Evolutionary conservation across 2,113 vertebrate genomes (phyloP).

Genomic region (Illadopsis cleaveri): DNA sequence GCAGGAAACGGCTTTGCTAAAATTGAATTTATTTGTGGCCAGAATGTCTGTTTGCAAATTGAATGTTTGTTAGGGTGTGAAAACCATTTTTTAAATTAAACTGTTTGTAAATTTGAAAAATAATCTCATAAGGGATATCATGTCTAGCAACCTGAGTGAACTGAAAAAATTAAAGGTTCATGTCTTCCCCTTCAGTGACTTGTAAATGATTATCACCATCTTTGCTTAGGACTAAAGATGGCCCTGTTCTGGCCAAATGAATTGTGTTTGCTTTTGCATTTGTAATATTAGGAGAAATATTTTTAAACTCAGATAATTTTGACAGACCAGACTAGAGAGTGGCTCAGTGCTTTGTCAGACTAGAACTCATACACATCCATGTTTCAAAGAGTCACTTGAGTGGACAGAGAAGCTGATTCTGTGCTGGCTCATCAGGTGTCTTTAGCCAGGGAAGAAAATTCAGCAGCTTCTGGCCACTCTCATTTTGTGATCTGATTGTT

Average conservation of each 20-base stretch:
- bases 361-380: rapidly evolving
- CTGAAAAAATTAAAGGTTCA: not conserved
- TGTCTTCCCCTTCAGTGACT: not conserved
- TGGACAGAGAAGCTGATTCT: not conserved
- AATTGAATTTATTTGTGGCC: not conserved
- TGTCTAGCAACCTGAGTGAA: not conserved
- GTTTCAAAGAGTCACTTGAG: not conserved
- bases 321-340: not conserved
- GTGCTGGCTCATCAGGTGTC: not conserved
- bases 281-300: not conserved
- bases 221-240: not conserved
- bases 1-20: not conserved
- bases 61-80: not conserved
- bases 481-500: not conserved
- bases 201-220: not conserved
- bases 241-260: not conserved
- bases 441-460: not conserved
- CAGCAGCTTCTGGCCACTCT: not conserved
- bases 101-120: not conserved
- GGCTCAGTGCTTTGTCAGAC: not conserved
- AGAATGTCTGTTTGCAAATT: not conserved
- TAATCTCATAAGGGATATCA: not conserved
- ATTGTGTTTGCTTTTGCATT: not conserved
- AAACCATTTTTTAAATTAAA: not conserved
- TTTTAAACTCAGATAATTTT: not conserved